Evolutionary conservation across 2,797 vertebrate species (phyloP).

Genomic region (Potorous gilbertii): DNA sequence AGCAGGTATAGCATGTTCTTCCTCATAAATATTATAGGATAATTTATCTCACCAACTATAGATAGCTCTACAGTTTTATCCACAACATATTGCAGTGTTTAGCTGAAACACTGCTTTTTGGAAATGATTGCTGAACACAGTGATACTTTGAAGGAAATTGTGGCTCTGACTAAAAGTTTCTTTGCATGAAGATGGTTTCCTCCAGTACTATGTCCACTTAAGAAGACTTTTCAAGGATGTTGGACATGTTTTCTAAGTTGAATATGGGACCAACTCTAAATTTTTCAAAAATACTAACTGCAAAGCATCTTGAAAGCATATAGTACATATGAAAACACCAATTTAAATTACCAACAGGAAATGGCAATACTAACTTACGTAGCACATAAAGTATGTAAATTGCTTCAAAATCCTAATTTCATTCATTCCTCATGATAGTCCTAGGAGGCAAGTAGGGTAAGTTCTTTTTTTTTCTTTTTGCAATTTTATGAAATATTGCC

Average conservation of each 20-base stretch:
- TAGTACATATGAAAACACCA: slow-evolving; percentile 32
- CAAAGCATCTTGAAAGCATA: slow-evolving; percentile 25
- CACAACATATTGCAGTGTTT: slow-evolving; percentile 65
- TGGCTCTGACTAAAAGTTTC: slow-evolving; percentile 60
- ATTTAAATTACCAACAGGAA: slow-evolving; percentile 34
- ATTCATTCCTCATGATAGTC: not conserved
- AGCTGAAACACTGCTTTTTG: slow-evolving; percentile 46
- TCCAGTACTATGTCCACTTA: slow-evolving; percentile 28
- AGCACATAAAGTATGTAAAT: not conserved
- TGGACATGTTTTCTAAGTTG: slow-evolving; percentile 27
- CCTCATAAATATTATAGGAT: slow-evolving; percentile 45
- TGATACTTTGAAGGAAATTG: slow-evolving; percentile 62
- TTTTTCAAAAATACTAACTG: slow-evolving; percentile 40
- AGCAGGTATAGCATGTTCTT: slow-evolving; percentile 61
- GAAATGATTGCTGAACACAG: slow-evolving; percentile 69
- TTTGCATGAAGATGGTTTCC: slow-evolving; percentile 49
- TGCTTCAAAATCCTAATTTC: not conserved
- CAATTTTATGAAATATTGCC: not conserved
- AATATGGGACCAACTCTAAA: not conserved
- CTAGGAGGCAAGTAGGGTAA: not conserved
- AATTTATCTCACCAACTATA: slow-evolving; percentile 59
- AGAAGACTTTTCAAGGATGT: slow-evolving; percentile 45
- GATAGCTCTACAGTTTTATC: slow-evolving; percentile 61
- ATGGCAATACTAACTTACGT: not conserved
- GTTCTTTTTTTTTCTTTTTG: not conserved